Base-by-base conservation (phyloP, 2,888 invertebrate genomes). In the Chymomyza fuscimana region DNA sequence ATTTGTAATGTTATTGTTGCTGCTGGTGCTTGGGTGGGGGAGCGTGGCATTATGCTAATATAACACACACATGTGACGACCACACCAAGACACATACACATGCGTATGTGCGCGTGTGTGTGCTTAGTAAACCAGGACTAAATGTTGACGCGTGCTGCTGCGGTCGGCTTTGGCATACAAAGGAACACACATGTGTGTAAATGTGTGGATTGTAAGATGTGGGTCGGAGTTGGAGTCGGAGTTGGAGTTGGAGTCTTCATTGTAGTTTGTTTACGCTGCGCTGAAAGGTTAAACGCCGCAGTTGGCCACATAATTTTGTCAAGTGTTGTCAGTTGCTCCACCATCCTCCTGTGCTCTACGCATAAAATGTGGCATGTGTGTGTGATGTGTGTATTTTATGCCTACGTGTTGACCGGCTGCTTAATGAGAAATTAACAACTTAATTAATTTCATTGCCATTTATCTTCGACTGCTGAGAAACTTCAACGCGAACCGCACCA, bases 401-500 rank as follows among this genome's bases (percentile, higher is more conserved):
- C 60, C 60, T 60, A 60, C 85, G 82, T 88, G 88, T 70, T 71
- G 66, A 71, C 66, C 77, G 65, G 76, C 67, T 86, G 88, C 80
- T 81, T 90, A 90, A 90, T 90, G 90, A 90, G 89, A 90, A 90
- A 91, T 91, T 90, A 91, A 91, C 91, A 90, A 90, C 91, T 91
- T 90, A 91, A 90, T 91, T 90, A 90, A 91, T 91, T 89, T 86
- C 86, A 84, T 86, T 87, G 90, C 89, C 90, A 91, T 90, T 91
- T 89, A 90, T 90, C 90, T 90, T 90, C 82, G 71, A 73, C 67
- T 74, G 22, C 16, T 29, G 54, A 73, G 62, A 77, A 88, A 80
- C 76, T 86, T 78, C 79, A 76, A 74, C 74, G 52, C 22, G 3
- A 51, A 32, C 19, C 58, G 32, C 51, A 72, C 22, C 70, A 74